Base-by-base conservation (phyloP, 2,113 vertebrate genomes). In the Petroica traversi region DNA sequence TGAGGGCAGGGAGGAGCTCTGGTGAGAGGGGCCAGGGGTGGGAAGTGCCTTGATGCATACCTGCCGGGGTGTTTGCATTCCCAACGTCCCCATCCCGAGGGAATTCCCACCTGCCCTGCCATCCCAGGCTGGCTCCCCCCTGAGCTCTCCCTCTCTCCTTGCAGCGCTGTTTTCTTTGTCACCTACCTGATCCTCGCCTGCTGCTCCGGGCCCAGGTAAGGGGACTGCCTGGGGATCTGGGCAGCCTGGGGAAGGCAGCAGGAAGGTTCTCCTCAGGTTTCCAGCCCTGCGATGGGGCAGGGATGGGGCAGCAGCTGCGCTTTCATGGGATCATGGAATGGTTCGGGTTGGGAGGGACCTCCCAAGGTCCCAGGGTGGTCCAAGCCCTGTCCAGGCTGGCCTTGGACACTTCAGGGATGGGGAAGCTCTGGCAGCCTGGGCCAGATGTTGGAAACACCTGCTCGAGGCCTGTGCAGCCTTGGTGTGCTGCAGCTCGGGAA, bases 131-230 rank as follows among this genome's bases (percentile, higher is more conserved):
- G 24, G 5, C 41, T 5, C 48, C 41, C 54, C 43, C 14, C 62
- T 72, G 41, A 83, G 16, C 19, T 31, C 12, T 80, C 88, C 26
- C 94, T 82, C 41, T 74, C 80, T 81, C 76, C 75, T 82, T 36
- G 74, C 97, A 99, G 99, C 3, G 98, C 93, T 20, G 98, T 99
- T 43, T 99, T 99, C 98, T 99, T 99, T 59, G 97, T 98, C 41
- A 99, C 99, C n/a, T 99, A 99, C 88, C 84, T 99, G 98, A 99
- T 98, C 57, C 97, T 99, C 16, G 99, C 98, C 78, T 99, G 99
- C 98, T 99, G 99, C 96, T 97, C 98, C 8, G 98, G 97, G 95
- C 98, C 98, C 92, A 99, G 99, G 99, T 99, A 97, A 88, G 2
- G 61, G 36, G 25, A 2, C 26, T 0, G 4, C 36, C 43, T 0